phyloP scores from a whole-genome alignment of 2,888 invertebrate species.

The Hermaeophaga mercurialis region DNA sequence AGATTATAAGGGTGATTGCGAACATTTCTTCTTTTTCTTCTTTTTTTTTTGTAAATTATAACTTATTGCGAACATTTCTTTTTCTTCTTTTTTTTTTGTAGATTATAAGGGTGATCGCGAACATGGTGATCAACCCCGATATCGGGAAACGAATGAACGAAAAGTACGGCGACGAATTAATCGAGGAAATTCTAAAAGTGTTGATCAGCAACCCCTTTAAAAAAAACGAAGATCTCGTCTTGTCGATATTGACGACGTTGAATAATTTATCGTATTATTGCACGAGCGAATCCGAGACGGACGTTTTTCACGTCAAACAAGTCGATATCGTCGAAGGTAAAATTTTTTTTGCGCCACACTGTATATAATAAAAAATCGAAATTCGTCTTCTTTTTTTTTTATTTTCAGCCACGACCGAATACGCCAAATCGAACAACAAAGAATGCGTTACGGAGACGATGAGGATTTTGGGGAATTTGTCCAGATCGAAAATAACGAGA shows the following conservation, averaged over 20 bases:
- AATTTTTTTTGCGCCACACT: no score
- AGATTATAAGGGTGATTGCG: no score
- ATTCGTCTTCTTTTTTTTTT: no score
- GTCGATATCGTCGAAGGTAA: constrained; percentile 60
- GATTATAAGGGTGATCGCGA: constrained; percentile 84
- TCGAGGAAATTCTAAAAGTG: constrained; percentile 58
- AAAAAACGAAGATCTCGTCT: constrained; percentile 73
- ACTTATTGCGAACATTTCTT: no score
- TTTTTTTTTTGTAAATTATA: no score
- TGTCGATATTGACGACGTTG: constrained; percentile 79
- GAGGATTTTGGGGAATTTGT: constrained; percentile 82
- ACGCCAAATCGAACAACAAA: constrained; percentile 56
- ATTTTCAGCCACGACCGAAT: constrained; percentile 56
- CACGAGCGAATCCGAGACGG: constrained; percentile 55
- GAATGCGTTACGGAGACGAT: constrained; percentile 72
- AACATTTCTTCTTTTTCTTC: no score
- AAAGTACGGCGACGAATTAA: constrained; percentile 52
- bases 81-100: constrained; percentile 44
- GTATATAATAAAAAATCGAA: no score
- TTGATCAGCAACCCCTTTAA: constrained; percentile 58
- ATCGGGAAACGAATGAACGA: constrained; percentile 72
- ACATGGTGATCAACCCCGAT: constrained; percentile 77
- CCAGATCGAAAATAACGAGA: constrained; percentile 69
- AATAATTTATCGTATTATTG: constrained; percentile 85
- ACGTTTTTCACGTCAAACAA: constrained; percentile 59